Evolutionary conservation across 1,140 invertebrate species (phyloP).

Genomic region (Drosophila pandora): DNA sequence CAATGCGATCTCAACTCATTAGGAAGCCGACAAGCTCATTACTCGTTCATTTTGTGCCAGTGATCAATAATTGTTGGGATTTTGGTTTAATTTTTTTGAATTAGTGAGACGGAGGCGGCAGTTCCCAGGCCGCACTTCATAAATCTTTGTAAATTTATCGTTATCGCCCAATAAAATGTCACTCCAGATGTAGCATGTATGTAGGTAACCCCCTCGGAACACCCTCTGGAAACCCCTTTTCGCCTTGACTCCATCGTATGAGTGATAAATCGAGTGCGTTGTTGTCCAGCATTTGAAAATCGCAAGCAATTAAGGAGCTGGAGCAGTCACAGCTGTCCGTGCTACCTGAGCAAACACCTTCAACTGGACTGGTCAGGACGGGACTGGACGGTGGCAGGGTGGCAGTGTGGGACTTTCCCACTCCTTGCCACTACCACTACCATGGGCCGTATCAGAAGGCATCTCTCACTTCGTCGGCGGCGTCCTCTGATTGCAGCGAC

Average conservation of each 20-base stretch:
- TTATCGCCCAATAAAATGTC: slow-evolving; percentile 81
- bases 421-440: slow-evolving; percentile 16
- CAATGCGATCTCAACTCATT: slow-evolving; percentile 56
- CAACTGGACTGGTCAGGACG: slow-evolving; percentile 17
- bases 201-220: neutral
- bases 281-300: slow-evolving; percentile 69
- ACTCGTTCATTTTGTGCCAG: slow-evolving; percentile 23
- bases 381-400: slow-evolving; percentile 2
- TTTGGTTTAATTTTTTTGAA: slow-evolving; percentile 79
- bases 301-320: slow-evolving; percentile 69
- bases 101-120: slow-evolving; percentile 54
- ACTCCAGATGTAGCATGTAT: slow-evolving; percentile 50
- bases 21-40: slow-evolving; percentile 62
- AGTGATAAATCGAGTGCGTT: slow-evolving; percentile 78
- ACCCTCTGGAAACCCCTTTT: neutral
- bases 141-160: slow-evolving; percentile 81
- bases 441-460: slow-evolving; percentile 63
- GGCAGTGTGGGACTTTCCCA: slow-evolving; percentile 27
- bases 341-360: slow-evolving; percentile 57
- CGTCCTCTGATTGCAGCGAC: slow-evolving; percentile 73
- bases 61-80: slow-evolving; percentile 76
- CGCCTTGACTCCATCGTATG: slow-evolving; percentile 10
- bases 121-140: slow-evolving; percentile 62
- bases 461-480: slow-evolving; percentile 64
- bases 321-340: slow-evolving; percentile 40